Evolutionary conservation across 2,888 invertebrate genomes (phyloP).

Genomic region (Trichacis sp.): DNA sequence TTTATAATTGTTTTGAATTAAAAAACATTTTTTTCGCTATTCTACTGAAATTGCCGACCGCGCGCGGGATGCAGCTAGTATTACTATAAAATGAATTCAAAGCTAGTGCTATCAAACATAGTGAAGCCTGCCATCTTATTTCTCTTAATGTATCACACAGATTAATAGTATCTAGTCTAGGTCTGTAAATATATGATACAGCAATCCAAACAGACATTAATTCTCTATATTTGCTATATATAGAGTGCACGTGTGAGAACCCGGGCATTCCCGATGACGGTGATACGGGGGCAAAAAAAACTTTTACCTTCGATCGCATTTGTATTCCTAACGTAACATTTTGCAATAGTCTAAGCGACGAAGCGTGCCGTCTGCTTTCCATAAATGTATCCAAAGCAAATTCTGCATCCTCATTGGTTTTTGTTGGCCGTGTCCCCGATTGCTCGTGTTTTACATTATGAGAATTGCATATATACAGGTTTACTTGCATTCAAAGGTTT

Average conservation of each 20-base stretch:
- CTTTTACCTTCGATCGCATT: conserved; percentile 40
- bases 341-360: conserved; percentile 28
- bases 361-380: conserved; percentile 20
- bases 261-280: conserved; percentile 23
- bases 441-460: conserved; percentile 15
- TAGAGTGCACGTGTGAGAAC: conserved; percentile 13
- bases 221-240: conserved; percentile 8
- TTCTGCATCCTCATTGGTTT: conserved; percentile 38
- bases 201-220: conserved; percentile 8
- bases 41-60: too few species aligned
- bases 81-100: too few species aligned
- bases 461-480: conserved; percentile 3
- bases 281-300: conserved; percentile 29
- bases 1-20: too few species aligned
- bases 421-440: conserved; percentile 35
- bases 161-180: neutral
- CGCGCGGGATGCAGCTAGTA: too few species aligned
- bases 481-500: conserved; percentile 5
- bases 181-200: neutral
- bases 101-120: too few species aligned
- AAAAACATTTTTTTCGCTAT: too few species aligned
- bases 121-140: too few species aligned
- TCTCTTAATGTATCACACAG: too few species aligned
- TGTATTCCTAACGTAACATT: conserved; percentile 26
- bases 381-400: conserved; percentile 40